These are phyloP conservation scores for Dasyornis broadbenti DNA, from an alignment of 2,113 vertebrate species.

Conservation along the genomic window DNA sequence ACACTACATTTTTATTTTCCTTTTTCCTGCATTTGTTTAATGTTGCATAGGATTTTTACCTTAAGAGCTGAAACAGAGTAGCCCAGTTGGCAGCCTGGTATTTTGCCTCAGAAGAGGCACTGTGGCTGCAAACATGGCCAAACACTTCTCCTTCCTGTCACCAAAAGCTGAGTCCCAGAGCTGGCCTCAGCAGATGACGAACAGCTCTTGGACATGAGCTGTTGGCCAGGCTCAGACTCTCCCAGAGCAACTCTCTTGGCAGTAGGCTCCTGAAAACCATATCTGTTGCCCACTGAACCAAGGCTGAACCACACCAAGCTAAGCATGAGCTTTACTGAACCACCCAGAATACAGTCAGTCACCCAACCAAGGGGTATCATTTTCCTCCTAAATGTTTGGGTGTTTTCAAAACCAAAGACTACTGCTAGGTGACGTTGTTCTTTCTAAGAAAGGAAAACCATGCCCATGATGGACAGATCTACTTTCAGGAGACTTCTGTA, in stretches of 20 bases:
- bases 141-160: background rate
- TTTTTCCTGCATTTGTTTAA: background rate
- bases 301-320: background rate
- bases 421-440: background rate
- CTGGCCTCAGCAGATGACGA: background rate
- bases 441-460: background rate
- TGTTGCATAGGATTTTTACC: background rate
- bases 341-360: background rate
- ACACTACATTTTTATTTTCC: background rate
- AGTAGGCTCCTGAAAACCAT: background rate
- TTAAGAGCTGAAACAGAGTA: background rate
- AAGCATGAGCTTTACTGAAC: background rate
- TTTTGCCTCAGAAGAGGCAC: background rate
- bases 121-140: background rate
- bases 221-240: background rate
- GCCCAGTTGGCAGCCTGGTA: background rate
- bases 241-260: background rate
- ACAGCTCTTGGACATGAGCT: background rate
- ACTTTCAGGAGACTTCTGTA: background rate
- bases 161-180: background rate
- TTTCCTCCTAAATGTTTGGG: background rate
- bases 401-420: background rate
- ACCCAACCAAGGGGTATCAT: background rate
- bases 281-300: background rate
- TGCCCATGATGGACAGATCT: background rate